Base-by-base conservation (phyloP, 2,797 vertebrate genomes). In the Takifugu rubripes region DNA sequence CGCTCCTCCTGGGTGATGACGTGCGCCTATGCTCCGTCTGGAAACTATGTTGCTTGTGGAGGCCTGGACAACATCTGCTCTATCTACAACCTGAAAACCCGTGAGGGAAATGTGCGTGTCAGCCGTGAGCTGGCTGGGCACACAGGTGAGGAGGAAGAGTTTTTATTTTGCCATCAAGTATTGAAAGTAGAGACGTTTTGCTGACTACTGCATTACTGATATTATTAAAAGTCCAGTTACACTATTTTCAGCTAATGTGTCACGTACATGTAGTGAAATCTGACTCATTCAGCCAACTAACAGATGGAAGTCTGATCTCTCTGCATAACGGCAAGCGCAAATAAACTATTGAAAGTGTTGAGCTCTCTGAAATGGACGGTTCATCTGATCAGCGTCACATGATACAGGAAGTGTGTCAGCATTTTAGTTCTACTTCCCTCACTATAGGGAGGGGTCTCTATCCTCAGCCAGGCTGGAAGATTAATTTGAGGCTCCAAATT, bases 1-100 rank as follows among this genome's bases (percentile, higher is more conserved):
- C 95, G 96, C 59, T 99, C 97, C 56, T 99, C 97, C 69, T 99
- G 96, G 97, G 97, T 99, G 83, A 99, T 99, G 97, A 99, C 97
- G 16, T 99, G 97, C 61, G 96, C 97, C 1, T 99, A 99, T 25
- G 96, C 97, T 49, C 97, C 97, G 44, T 99, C 97, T 75, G 97
- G 97, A 52, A 99, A 98, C 85, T 99, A 97, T 0, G 97, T 99
- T 78, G 97, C 97, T 80, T 99, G 97, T 27, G 97, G 97, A 75
- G 97, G 97, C 52, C 92, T 99, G 45, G 97, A 99, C 86, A 99
- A 99, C 91, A 98, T 99, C 85, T 99, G 97, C 84, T 99, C 96
- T 88, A 99, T 99, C 90, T 99, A 99, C 89, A 99, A 98, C 85
- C 94, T 99, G 89, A 99, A 98, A 90, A 98, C 97, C 75, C 96